phyloP scores from a whole-genome alignment of 2,888 invertebrate species.

The Papilio demoleus region DNA sequence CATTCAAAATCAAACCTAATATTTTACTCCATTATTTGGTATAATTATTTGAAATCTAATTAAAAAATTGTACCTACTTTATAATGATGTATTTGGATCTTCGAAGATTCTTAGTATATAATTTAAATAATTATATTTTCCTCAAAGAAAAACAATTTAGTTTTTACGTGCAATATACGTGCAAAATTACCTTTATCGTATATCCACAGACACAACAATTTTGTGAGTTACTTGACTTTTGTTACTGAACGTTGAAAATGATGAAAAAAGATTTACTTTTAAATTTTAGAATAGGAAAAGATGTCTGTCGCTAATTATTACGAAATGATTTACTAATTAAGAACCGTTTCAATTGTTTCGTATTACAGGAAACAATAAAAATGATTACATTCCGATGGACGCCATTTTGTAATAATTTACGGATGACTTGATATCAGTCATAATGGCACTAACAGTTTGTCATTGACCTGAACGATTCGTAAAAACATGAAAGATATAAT shows the following conservation, averaged over 20 bases:
- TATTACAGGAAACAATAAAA: neutral
- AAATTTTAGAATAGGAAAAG: neutral
- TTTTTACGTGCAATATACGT: neutral
- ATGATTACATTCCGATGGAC: neutral
- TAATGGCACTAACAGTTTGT: neutral
- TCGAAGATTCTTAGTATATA: neutral
- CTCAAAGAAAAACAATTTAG: neutral
- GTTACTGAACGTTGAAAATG: neutral
- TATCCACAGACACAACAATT: neutral
- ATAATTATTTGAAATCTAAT: too few relatives aligned
- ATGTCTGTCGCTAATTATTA: too few relatives aligned
- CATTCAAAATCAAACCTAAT: neutral
- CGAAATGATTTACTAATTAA: neutral
- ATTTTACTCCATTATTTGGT: too few relatives aligned
- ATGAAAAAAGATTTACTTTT: too few relatives aligned
- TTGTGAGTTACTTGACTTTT: neutral
- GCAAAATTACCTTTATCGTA: too few relatives aligned
- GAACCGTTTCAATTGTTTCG: neutral
- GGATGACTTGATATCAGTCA: slow-evolving; percentile 5
- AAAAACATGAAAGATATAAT: neutral
- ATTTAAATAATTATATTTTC: neutral
- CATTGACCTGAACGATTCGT: slow-evolving; percentile 4
- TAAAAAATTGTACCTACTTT: neutral
- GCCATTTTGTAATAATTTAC: slow-evolving; percentile 1
- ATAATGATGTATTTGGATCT: neutral